These are phyloP conservation scores for Pelobates fuscus DNA, from an alignment of 2,113 vertebrate genomes.

Conservation along the genomic window DNA sequence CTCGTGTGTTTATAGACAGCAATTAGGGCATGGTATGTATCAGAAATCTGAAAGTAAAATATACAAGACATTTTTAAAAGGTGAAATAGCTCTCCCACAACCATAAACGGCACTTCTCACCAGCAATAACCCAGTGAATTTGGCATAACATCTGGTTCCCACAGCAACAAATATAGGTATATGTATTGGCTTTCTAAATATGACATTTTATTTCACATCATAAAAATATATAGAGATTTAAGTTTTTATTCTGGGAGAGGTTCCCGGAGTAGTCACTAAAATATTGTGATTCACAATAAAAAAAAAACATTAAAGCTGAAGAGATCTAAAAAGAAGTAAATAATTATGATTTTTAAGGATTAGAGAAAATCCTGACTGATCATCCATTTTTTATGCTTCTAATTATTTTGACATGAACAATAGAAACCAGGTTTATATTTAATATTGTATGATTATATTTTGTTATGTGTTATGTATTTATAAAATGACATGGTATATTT, in stretches of 20 bases:
- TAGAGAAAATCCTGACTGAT: not conserved
- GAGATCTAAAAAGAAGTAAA: not conserved
- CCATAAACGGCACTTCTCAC: constrained; percentile 50
- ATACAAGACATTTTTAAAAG: constrained; percentile 52
- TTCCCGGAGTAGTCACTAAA: constrained; percentile 22
- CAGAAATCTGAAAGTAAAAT: constrained; percentile 50
- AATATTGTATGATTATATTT: too few species aligned
- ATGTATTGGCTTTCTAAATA: constrained; percentile 43
- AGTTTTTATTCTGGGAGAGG: constrained; percentile 32
- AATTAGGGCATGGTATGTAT: constrained; percentile 50
- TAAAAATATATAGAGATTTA: constrained; percentile 44
- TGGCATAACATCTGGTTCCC: constrained; percentile 49
- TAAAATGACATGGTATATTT: too few species aligned
- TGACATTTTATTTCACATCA: constrained; percentile 45
- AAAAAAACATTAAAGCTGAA: not conserved
- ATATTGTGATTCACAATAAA: constrained; percentile 2
- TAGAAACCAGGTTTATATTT: too few species aligned
- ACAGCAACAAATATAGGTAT: constrained; percentile 49
- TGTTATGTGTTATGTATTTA: too few species aligned
- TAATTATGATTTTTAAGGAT: not conserved
- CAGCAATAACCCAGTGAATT: constrained; percentile 45
- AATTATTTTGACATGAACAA: too few species aligned
- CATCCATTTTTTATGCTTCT: not conserved
- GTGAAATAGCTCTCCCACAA: constrained; percentile 50
- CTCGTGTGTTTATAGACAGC: constrained; percentile 45